Evolutionary conservation across 53 echinoderm and acorn worm species (phyloP).

Genomic region (Hippasteria phrygiana): DNA sequence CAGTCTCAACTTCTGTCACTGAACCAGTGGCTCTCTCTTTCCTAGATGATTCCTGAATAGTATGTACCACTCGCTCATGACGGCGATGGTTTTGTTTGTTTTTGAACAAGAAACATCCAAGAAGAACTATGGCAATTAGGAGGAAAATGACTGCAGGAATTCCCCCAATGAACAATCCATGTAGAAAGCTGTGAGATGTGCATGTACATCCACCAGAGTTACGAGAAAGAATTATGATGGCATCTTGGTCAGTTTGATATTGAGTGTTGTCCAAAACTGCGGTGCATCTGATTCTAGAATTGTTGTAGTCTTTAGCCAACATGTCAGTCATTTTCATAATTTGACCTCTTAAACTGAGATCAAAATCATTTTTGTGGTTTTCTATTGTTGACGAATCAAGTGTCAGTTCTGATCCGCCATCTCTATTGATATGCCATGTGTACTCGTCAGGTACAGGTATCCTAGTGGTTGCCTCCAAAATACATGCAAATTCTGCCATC

Average conservation of each 20-base stretch:
- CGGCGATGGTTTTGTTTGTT: neutral
- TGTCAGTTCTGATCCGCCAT: neutral
- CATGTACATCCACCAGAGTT: no score
- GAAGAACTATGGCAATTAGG: neutral
- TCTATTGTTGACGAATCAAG: neutral
- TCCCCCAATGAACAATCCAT: neutral
- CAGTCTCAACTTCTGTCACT: no score
- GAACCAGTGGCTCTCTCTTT: neutral
- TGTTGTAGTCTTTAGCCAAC: neutral
- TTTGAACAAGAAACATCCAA: neutral
- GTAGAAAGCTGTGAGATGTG: neutral
- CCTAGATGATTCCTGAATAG: neutral
- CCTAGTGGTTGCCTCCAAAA: neutral
- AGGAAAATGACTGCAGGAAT: neutral
- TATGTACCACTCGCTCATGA: no score
- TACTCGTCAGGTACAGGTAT: neutral
- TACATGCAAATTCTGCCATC: conserved; percentile 10
- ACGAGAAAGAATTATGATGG: neutral
- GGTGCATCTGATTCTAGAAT: neutral
- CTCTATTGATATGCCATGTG: neutral
- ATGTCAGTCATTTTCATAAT: neutral
- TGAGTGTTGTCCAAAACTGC: neutral
- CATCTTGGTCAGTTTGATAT: neutral
- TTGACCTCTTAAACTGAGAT: neutral
- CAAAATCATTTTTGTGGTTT: neutral